Conservation (phyloP, 2,888 invertebrate genomes). For the Drepanosiphum platanoidis region DNA sequence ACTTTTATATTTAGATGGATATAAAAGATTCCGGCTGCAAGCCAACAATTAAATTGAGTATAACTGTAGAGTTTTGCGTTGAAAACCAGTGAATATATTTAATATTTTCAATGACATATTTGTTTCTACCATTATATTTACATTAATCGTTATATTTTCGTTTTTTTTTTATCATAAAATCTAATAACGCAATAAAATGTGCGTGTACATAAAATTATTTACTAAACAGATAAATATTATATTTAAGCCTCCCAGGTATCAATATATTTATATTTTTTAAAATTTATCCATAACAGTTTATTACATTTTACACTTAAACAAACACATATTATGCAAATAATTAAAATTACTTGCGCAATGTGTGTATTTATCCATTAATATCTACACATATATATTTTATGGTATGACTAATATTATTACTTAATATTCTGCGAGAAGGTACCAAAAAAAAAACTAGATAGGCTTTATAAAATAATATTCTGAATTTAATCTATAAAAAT, state of each 20-base stretch:
- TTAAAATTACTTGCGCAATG: neutral
- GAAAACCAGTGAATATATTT: neutral
- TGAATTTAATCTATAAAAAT: neutral
- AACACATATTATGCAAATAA: neutral
- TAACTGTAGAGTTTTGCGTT: constrained; percentile 2
- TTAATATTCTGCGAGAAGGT: neutral
- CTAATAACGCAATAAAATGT: neutral
- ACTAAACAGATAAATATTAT: neutral
- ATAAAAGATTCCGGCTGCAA: constrained; percentile 32
- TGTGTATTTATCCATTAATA: neutral
- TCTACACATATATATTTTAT: neutral
- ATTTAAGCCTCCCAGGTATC: neutral
- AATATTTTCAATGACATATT: neutral
- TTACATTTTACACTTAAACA: neutral
- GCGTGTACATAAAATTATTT: neutral
- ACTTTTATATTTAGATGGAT: constrained; percentile 54
- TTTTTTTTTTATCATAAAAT: neutral
- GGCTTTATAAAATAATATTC: constrained; percentile 14
- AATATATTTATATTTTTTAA: neutral
- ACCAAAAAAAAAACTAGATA: neutral
- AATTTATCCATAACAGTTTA: neutral
- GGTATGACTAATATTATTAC: neutral
- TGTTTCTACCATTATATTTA: neutral
- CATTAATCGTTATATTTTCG: neutral
- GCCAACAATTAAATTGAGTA: constrained; percentile 43